Evolutionary conservation across 2,888 invertebrate species (phyloP), one percentile per base, ranked within the genome.

Genomic region (Pachycephus smyrnensis): DNA sequence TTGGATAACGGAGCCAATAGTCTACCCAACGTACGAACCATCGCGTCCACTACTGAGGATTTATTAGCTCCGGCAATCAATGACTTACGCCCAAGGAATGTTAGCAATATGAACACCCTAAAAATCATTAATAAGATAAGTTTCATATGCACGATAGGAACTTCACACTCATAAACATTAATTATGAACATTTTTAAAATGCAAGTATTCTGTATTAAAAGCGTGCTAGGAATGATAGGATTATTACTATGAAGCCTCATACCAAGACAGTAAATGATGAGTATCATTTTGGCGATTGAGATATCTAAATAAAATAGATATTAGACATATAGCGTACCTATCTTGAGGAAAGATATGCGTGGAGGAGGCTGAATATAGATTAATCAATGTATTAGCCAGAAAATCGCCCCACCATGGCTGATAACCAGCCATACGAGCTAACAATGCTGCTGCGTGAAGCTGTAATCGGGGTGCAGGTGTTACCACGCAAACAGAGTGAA

Each of bases 371-470:
- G 96, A 95, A 90, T 97, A 98, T 86, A 97, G 94, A 81, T 94
- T 93, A 33, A 95, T 94, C 78, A 98, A 94, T 36, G 96, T 96
- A 87, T 96, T 95, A 0, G 97, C 96, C n/a, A 98, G 93, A 88
- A 97, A 97, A 83, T 95, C 94, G 71, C 98, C 98, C 98, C 98
- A 98, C 96, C 97, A 98, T 12, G 93, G 92, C 88, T 95, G 95
- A 78, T 94, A 93, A 75, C 95, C 95, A 88, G 96, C 96, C 89
- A 95, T 95, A 75, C 96, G 94, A 79, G 97, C 96, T 87, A 97
- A 92, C 81, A 98, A 92, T 35, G 97, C 95, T 76, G 95, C 96
- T 30, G 96, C 94, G 32, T 96, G 94, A 73, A 97, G 93, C 88
- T 97, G 97, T 79, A 96, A 93, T 80, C 96, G 94, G 3, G 96